Conservation (phyloP, 2,113 vertebrate genomes). For the Larimichthys polyactis region DNA sequence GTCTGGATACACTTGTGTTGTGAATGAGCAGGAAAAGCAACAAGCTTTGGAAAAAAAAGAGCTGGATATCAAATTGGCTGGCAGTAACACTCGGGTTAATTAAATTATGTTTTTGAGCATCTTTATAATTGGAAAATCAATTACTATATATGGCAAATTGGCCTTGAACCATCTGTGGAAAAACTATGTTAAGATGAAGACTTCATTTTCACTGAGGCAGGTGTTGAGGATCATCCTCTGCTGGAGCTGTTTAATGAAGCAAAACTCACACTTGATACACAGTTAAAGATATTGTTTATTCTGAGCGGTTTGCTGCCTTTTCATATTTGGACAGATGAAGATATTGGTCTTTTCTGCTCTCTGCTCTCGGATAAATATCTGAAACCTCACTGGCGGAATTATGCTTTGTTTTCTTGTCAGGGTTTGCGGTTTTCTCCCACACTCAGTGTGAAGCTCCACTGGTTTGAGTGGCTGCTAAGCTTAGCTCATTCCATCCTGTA, state of each 20-base stretch:
- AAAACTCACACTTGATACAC: background rate
- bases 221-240: background rate
- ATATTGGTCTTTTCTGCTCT: no score
- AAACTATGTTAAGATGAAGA: background rate
- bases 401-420: constrained; percentile 13
- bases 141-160: background rate
- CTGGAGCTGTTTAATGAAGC: constrained; percentile 16
- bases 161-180: background rate
- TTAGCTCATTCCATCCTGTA: constrained; percentile 5
- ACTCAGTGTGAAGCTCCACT: background rate
- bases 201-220: background rate
- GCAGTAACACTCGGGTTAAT: background rate
- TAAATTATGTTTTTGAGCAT: background rate
- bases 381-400: background rate
- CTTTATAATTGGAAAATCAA: background rate
- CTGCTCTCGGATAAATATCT: background rate
- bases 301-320: background rate
- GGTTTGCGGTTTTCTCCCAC: constrained; percentile 4
- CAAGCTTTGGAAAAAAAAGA: background rate
- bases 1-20: background rate
- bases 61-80: background rate
- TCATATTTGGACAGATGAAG: background rate
- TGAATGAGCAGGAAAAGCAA: background rate
- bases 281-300: background rate
- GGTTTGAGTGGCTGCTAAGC: background rate